These are phyloP conservation scores for Zootoca vivipara DNA, from an alignment of 2,113 vertebrate species.

Conservation along the genomic window DNA sequence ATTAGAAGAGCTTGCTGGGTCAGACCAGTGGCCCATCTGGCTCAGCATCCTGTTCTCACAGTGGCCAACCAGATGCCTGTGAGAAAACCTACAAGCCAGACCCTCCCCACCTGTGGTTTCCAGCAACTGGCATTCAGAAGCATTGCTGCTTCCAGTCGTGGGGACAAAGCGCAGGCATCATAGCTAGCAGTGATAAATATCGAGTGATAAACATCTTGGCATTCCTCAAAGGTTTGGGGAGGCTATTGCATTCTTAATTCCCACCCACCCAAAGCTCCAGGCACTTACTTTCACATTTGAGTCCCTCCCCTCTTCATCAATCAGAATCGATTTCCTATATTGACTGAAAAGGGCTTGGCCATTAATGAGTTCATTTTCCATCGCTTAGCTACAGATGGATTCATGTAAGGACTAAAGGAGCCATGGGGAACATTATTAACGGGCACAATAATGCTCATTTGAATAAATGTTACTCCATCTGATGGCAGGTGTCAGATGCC, in stretches of 20 bases:
- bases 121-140: no score
- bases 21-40: no score
- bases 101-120: no score
- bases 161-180: background rate
- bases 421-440: slow-evolving; percentile 61
- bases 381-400: slow-evolving; percentile 64
- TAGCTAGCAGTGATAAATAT: background rate
- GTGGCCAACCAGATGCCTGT: no score
- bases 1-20: no score
- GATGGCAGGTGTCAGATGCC: background rate
- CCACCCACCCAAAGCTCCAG: background rate
- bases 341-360: slow-evolving; percentile 42
- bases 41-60: no score
- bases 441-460: background rate
- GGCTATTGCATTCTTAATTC: background rate
- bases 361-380: slow-evolving; percentile 71
- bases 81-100: no score
- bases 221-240: background rate
- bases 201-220: background rate
- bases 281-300: background rate
- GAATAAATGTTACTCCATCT: background rate
- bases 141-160: no score
- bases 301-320: slow-evolving; percentile 60
- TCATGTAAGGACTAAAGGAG: slow-evolving; percentile 50
- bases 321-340: slow-evolving; percentile 59